Evolutionary conservation across 2,113 vertebrate genomes (phyloP), one percentile per base, ranked within the genome.

Genomic region (Pangasianodon gigas): DNA sequence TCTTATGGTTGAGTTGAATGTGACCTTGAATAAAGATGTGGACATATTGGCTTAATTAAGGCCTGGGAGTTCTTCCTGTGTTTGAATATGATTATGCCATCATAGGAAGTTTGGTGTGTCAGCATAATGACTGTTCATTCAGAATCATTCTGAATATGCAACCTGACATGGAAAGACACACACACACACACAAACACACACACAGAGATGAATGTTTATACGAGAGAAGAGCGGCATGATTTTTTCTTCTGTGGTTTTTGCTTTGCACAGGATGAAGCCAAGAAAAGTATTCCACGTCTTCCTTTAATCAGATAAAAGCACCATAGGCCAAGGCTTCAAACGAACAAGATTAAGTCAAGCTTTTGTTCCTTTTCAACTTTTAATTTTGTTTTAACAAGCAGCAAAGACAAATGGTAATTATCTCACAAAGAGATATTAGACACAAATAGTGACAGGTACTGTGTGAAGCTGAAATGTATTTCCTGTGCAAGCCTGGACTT

Each of bases 301-400:
- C 88, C 85, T 89, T 89, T 89, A 89, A 89, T 24, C 84, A 67
- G 87, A 87, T 89, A 83, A 89, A 91, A 77, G 67, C 58, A 37
- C 79, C 37, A 83, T n/a, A 71, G 60, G 79, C 80, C 71, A 62
- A 85, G 21, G 65, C 84, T 89, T 91, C 90, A 91, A 87, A 87
- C 18, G 54, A 67, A 11, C 9, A 2, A 0, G 56, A 48, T 51
- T 79, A 80, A 86, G 58, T 62, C 46, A 54, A 79, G 84, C 2
- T 85, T 62, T 77, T 18, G 0, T 41, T 91, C 51, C 84, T 62
- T 87, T 87, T 87, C 24, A 74, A 87, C 87, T 77, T 80, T 32
- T 86, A 29, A 79, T 79, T 89, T 86, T 16, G 54, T 83, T 85
- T 88, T 75, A 83, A 77, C 60, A 56, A 89, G 54, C 67, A 89